Evolutionary conservation across 2,888 invertebrate genomes (phyloP).

Genomic region (Drosophila glabriapex): DNA sequence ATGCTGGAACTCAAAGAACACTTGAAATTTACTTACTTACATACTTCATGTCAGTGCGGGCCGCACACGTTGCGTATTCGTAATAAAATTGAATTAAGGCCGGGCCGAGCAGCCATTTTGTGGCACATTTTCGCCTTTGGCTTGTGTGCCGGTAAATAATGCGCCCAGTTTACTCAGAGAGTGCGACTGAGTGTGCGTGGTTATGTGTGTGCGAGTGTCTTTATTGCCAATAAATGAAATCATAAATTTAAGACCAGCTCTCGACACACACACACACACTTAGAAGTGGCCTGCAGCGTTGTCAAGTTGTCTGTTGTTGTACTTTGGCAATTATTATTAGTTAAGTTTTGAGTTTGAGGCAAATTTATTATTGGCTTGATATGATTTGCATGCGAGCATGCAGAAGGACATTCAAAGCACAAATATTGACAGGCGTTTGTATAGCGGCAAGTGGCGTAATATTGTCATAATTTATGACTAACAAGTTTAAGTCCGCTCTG

Average conservation of each 20-base stretch:
- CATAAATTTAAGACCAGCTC: slow-evolving; percentile 61
- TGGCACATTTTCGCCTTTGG: slow-evolving; percentile 58
- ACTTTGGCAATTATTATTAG: slow-evolving; percentile 66
- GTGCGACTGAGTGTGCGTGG: not conserved
- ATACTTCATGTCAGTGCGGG: slow-evolving; percentile 44
- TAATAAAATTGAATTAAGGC: slow-evolving; percentile 74
- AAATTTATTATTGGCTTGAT: slow-evolving; percentile 51
- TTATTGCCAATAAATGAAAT: slow-evolving; percentile 67
- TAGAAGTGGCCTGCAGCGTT: slow-evolving; percentile 30
- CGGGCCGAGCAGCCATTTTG: slow-evolving; percentile 48
- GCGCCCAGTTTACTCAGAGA: not conserved
- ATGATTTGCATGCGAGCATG: slow-evolving; percentile 31
- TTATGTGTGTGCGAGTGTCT: slow-evolving; percentile 12
- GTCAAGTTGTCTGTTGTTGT: slow-evolving; percentile 44
- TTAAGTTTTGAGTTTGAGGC: slow-evolving; percentile 47
- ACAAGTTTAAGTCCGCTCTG: slow-evolving; percentile 33
- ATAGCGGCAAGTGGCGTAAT: slow-evolving; percentile 40
- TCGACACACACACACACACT: slow-evolving; percentile 14
- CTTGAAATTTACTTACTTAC: slow-evolving; percentile 49
- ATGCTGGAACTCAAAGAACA: slow-evolving; percentile 18
- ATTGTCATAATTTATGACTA: slow-evolving; percentile 59
- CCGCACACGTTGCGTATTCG: slow-evolving; percentile 65
- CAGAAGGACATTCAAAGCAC: slow-evolving; percentile 24
- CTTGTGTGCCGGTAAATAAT: slow-evolving; percentile 55
- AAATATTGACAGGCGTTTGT: slow-evolving; percentile 51